Evolutionary conservation across 1,140 invertebrate genomes (phyloP).

Genomic region (Penaeus chinensis): DNA sequence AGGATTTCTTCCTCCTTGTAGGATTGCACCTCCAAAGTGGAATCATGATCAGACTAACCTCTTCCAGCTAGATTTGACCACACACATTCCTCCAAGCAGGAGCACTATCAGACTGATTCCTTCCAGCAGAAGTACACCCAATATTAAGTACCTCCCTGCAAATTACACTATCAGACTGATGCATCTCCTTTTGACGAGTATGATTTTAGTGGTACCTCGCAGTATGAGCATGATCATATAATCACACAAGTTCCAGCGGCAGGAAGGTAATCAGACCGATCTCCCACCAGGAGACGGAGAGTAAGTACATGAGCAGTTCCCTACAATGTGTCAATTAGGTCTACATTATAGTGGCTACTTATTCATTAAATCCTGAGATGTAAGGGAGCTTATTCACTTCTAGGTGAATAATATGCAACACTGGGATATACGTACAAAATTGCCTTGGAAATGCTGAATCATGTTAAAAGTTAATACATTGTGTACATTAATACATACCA

Average conservation of each 20-base stretch:
- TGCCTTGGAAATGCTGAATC: constrained; percentile 60
- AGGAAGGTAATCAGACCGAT: constrained; percentile 47
- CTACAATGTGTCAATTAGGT: constrained; percentile 57
- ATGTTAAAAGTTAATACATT: constrained; percentile 59
- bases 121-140: too few species aligned
- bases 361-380: constrained; percentile 61
- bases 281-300: constrained; percentile 45
- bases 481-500: constrained; percentile 61
- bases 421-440: constrained; percentile 62
- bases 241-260: constrained; percentile 46
- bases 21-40: too few species aligned
- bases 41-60: not conserved
- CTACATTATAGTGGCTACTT: constrained; percentile 61
- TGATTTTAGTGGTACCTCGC: too few species aligned
- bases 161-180: not conserved
- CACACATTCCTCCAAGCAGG: not conserved
- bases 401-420: constrained; percentile 59
- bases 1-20: too few species aligned
- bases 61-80: constrained; percentile 10
- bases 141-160: too few species aligned
- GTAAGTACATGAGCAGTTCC: constrained; percentile 61
- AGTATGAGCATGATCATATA: not conserved
- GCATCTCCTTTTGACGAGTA: too few species aligned
- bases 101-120: constrained; percentile 11
- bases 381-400: constrained; percentile 62